Conservation (phyloP, 2,113 vertebrate species). For the Herpetotheres cachinnans region DNA sequence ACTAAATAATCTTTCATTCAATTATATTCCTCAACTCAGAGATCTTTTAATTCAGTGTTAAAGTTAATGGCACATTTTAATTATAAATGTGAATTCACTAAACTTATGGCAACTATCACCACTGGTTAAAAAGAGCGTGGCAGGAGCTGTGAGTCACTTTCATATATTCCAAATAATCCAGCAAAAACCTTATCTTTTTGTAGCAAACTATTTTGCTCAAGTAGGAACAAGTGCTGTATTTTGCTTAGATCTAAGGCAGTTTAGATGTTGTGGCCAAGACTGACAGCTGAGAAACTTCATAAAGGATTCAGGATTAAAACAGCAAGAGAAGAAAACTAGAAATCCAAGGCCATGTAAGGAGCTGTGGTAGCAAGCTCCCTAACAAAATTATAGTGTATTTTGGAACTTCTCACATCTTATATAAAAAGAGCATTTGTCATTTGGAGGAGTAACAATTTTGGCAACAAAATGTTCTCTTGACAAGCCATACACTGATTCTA, state of each 20-base stretch:
- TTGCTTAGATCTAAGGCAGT: neutral
- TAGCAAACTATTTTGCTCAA: neutral
- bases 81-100: neutral
- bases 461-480: neutral
- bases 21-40: neutral
- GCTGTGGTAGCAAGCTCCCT: neutral
- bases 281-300: neutral
- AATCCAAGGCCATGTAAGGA: neutral
- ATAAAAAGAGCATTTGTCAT: neutral
- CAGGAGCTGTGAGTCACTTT: no score
- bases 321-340: neutral
- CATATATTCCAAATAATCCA: neutral
- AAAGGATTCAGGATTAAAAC: neutral
- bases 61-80: neutral
- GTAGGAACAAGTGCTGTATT: neutral
- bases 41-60: neutral
- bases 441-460: neutral
- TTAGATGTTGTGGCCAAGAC: neutral
- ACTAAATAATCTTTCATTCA: neutral
- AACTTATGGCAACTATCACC: neutral
- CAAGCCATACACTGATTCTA: neutral
- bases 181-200: neutral
- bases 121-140: neutral
- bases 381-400: neutral
- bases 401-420: neutral